A percentile compares a stretch with the other conserved stretches of the same genome.
phyloP scores from a whole-genome alignment of 2,113 vertebrate species.

The Pelecanoides urinatrix region DNA sequence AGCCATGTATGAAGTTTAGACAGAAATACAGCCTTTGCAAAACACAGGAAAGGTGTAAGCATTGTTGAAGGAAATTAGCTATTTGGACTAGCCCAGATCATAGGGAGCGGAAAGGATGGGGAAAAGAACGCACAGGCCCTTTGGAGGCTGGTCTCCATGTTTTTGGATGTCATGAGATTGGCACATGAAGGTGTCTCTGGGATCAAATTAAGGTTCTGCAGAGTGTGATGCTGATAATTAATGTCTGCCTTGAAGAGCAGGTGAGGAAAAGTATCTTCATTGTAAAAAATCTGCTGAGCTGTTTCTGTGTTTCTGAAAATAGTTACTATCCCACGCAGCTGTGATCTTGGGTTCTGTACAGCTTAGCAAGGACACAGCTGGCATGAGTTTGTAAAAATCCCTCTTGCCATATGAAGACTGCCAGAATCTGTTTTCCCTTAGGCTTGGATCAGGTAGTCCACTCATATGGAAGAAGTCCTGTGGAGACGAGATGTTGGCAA shows the following conservation, averaged over 20 bases:
- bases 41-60: background rate
- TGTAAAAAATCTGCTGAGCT: background rate
- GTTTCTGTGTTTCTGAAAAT: background rate
- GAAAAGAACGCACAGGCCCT: background rate
- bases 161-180: background rate
- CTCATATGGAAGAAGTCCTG: background rate
- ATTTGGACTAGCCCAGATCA: background rate
- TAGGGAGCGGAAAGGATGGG: background rate
- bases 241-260: background rate
- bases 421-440: background rate
- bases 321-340: rapidly evolving
- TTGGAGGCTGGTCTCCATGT: background rate
- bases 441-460: background rate
- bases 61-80: background rate
- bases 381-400: background rate
- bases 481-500: background rate
- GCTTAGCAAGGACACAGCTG: background rate
- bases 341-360: background rate
- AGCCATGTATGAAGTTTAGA: background rate
- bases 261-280: background rate
- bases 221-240: background rate
- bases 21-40: background rate
- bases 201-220: background rate
- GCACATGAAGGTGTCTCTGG: background rate
- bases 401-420: background rate